Evolutionary conservation across 2,113 vertebrate genomes (phyloP).

Genomic region (Neogale vison): DNA sequence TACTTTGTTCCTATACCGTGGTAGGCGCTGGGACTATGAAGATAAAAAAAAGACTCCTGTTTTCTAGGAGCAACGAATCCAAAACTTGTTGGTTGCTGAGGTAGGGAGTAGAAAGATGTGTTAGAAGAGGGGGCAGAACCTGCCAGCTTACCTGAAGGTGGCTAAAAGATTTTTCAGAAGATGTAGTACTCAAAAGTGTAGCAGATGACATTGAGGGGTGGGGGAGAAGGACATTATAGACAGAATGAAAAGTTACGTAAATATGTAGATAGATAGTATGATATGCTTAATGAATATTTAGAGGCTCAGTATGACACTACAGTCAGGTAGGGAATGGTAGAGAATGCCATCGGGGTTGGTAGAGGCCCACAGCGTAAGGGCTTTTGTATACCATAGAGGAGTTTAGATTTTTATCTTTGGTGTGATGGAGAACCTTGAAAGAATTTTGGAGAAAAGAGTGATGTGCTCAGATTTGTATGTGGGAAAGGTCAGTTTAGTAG

Average conservation of each 20-base stretch:
- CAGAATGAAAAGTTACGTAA: neutral
- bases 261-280: neutral
- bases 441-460: neutral
- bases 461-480: neutral
- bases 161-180: neutral
- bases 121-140: neutral
- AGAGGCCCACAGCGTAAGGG: neutral
- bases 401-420: conserved; percentile 6
- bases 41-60: neutral
- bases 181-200: neutral
- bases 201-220: neutral
- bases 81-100: neutral
- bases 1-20: neutral
- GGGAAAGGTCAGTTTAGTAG: neutral
- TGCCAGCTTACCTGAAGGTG: neutral
- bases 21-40: neutral
- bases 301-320: neutral
- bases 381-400: neutral
- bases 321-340: neutral
- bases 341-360: neutral
- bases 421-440: neutral
- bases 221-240: neutral
- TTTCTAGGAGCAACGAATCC: neutral
- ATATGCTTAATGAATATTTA: neutral
- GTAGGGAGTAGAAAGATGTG: neutral